These are phyloP conservation scores for Tenrec ecaudatus DNA, from an alignment of 2,113 vertebrate genomes.

Conservation along the genomic window DNA sequence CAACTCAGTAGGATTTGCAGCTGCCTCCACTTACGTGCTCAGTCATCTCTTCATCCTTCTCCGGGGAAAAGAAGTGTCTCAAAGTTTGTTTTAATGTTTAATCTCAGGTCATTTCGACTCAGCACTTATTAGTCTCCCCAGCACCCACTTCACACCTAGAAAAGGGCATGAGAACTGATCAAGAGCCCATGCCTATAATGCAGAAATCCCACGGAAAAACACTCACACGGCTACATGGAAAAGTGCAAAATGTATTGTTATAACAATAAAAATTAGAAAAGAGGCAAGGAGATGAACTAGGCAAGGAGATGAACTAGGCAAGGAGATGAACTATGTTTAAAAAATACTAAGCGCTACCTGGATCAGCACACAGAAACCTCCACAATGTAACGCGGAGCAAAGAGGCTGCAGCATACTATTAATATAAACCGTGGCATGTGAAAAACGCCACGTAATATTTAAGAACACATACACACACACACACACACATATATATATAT, in stretches of 20 bases:
- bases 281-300: neutral
- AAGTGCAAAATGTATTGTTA: neutral
- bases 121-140: neutral
- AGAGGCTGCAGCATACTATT: neutral
- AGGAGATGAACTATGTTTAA: neutral
- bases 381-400: neutral
- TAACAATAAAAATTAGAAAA: neutral
- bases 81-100: constrained; percentile 53
- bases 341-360: neutral
- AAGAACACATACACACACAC: too few species aligned
- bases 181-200: neutral
- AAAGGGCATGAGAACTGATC: neutral
- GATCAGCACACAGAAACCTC: neutral
- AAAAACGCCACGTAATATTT: neutral
- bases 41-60: neutral
- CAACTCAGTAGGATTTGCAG: constrained; percentile 37
- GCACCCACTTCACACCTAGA: neutral
- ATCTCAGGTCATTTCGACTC: neutral
- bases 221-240: neutral
- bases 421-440: neutral
- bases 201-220: neutral
- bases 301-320: neutral
- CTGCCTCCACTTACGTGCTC: neutral
- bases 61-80: neutral
- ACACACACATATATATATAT: too few species aligned